These are phyloP conservation scores for Gymnogyps californianus DNA, from an alignment of 2,113 vertebrate species.

Conservation along the genomic window DNA sequence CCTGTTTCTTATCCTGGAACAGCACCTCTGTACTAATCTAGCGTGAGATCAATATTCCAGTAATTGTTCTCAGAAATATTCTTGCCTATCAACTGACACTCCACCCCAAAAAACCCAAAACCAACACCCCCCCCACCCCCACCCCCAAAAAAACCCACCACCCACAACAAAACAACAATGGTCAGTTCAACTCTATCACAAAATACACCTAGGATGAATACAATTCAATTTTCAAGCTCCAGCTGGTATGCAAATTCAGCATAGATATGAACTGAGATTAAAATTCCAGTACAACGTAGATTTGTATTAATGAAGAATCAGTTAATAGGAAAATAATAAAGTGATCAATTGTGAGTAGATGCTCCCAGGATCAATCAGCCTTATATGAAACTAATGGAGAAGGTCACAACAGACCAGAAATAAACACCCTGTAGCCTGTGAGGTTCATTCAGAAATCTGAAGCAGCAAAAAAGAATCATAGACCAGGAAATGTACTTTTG, in stretches of 20 bases:
- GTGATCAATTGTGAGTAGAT: neutral
- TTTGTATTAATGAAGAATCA: neutral
- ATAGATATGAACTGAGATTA: neutral
- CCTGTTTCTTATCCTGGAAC: neutral
- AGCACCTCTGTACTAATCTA: neutral
- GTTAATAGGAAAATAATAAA: neutral
- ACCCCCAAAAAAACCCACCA: neutral
- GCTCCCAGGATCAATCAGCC: neutral
- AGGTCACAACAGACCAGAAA: neutral
- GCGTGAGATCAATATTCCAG: neutral
- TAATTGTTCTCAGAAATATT: neutral
- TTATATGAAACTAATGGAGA: neutral
- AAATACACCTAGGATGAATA: neutral
- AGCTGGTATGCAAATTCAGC: neutral
- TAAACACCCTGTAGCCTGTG: neutral
- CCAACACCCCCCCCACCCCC: too few relatives aligned
- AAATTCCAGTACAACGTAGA: neutral
- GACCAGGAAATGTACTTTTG: neutral
- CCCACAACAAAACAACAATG: neutral
- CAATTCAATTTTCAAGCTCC: neutral
- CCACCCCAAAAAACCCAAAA: rapidly evolving
- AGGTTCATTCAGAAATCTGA: neutral
- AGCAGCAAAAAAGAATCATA: neutral
- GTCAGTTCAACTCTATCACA: neutral
- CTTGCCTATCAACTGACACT: neutral